Conservation (phyloP, 37 sponge, comb jelly and placozoan species). For the Tethya wilhelma region DNA sequence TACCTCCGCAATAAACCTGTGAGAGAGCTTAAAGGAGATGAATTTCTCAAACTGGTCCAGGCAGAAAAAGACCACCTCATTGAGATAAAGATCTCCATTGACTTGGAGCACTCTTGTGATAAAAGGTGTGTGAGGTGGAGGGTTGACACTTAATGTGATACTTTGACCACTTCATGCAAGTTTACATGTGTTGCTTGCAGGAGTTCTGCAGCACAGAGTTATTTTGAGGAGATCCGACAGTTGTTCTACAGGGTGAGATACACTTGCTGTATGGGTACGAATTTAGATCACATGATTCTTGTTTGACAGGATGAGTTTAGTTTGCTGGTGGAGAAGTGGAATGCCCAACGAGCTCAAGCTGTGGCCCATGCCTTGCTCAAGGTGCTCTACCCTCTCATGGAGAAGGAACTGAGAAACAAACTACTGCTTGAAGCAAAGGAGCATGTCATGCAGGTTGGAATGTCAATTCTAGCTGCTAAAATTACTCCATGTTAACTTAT, state of each 20-base stretch:
- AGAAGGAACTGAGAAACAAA: conserved; percentile 80
- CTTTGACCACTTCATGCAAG: not conserved
- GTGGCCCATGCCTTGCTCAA: conserved; percentile 82
- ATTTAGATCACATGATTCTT: not conserved
- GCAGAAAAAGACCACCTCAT: conserved; percentile 86
- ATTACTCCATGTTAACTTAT: too few species aligned
- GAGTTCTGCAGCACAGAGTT: conserved; percentile 50
- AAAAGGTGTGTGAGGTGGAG: conserved; percentile 34
- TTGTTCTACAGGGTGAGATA: conserved; percentile 80
- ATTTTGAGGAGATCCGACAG: conserved; percentile 89
- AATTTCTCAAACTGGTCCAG: conserved; percentile 84
- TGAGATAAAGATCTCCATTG: conserved; percentile 70
- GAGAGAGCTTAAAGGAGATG: conserved; percentile 82
- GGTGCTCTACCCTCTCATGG: conserved; percentile 89
- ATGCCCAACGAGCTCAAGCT: conserved; percentile 88
- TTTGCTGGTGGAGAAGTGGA: conserved; percentile 92
- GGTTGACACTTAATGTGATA: not conserved
- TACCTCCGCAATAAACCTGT: conserved; percentile 93
- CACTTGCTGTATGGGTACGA: not conserved
- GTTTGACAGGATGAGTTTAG: conserved; percentile 88
- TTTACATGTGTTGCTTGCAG: not conserved
- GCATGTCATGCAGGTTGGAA: conserved; percentile 84
- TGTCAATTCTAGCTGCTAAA: too few species aligned
- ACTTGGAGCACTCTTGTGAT: conserved; percentile 43
- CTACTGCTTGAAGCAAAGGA: conserved; percentile 87